These are phyloP conservation scores for Cervus canadensis DNA, from an alignment of 2,113 vertebrate genomes.

Conservation along the genomic window DNA sequence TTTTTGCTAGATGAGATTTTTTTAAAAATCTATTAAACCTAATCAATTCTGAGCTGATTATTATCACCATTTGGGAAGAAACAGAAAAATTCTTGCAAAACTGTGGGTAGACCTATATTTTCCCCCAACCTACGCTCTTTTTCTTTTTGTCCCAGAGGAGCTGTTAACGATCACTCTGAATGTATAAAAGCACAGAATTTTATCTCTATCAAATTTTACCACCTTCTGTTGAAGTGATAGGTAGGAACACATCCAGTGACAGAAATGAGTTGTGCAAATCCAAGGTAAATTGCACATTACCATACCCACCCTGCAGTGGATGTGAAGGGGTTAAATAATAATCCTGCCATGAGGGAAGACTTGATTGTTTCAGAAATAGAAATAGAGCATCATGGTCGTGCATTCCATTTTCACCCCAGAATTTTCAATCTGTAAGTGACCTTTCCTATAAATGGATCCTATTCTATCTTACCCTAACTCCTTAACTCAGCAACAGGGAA, in stretches of 20 bases:
- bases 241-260: neutral
- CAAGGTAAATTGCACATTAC: neutral
- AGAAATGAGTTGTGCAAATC: neutral
- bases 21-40: neutral
- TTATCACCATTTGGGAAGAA: conserved; percentile 23
- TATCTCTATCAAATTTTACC: neutral
- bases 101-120: conserved; percentile 58
- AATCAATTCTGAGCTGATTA: conserved; percentile 34
- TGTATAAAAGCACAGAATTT: conserved; percentile 20
- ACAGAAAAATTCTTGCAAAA: conserved; percentile 41
- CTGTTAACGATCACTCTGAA: conserved; percentile 42
- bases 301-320: neutral
- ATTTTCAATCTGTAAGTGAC: neutral
- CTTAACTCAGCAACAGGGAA: neutral
- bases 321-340: neutral
- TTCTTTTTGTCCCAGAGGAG: conserved; percentile 56
- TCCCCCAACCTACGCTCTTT: conserved; percentile 49
- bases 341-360: neutral
- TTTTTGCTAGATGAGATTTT: neutral
- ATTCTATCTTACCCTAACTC: neutral
- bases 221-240: conserved; percentile 34
- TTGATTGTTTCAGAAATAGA: neutral
- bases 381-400: neutral
- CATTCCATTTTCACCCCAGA: neutral
- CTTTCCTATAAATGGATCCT: neutral